These are phyloP conservation scores for Mantis religiosa DNA, from an alignment of 2,888 invertebrate species.

Conservation along the genomic window DNA sequence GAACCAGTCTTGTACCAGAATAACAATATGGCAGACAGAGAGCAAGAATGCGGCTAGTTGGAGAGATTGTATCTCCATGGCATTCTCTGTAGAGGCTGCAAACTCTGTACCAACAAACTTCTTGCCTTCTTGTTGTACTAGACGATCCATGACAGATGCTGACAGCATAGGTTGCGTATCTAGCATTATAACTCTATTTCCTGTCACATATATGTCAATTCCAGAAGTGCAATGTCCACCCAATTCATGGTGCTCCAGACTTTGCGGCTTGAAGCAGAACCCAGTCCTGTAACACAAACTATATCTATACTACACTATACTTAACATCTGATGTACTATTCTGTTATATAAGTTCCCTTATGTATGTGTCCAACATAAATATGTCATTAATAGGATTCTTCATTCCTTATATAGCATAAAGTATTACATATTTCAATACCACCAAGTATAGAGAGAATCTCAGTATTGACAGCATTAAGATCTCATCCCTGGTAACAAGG, in stretches of 20 bases:
- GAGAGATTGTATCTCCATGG: conserved; percentile 65
- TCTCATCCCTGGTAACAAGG: too few species aligned
- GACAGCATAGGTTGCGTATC: conserved; percentile 82
- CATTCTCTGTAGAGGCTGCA: conserved; percentile 57
- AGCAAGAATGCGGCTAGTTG: conserved; percentile 79
- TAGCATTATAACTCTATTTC: conserved; percentile 74
- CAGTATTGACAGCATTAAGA: too few species aligned
- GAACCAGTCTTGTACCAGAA: conserved; percentile 87
- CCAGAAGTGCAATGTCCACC: conserved; percentile 69
- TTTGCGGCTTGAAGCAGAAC: conserved; percentile 50
- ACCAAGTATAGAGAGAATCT: too few species aligned
- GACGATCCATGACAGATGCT: conserved; percentile 58
- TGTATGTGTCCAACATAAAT: too few species aligned
- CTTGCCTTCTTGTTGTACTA: conserved; percentile 52
- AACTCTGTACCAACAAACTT: conserved; percentile 47
- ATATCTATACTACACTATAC: neutral
- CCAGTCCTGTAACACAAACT: conserved; percentile 16
- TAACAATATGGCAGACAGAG: conserved; percentile 84
- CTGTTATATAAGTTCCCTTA: too few species aligned
- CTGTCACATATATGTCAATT: conserved; percentile 69
- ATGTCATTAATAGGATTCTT: too few species aligned
- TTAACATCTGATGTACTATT: neutral
- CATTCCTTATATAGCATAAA: too few species aligned
- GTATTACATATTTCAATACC: too few species aligned
- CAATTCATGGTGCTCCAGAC: conserved; percentile 59